Evolutionary conservation across 92 coral and sea anemone species (phyloP).

Genomic region (Parazoanthus swiftii): DNA sequence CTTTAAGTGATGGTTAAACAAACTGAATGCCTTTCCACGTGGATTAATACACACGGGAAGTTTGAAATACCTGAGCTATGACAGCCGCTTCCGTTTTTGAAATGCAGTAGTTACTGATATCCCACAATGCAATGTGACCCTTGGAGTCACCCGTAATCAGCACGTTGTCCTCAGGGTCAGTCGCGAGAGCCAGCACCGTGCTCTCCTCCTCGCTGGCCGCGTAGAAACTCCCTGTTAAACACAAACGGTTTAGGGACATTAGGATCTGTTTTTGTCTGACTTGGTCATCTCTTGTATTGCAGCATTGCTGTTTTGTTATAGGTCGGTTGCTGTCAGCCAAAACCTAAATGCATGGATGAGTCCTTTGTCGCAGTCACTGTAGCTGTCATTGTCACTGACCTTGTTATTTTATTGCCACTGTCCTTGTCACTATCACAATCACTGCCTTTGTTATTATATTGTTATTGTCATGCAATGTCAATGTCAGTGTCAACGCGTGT

Average conservation of each 20-base stretch:
- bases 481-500: not conserved
- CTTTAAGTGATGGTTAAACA: too few species aligned
- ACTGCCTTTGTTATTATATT: not conserved
- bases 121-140: slow-evolving; percentile 84
- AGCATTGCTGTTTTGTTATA: not conserved
- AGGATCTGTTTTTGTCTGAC: too few species aligned
- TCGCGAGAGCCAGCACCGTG: slow-evolving; percentile 70
- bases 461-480: not conserved
- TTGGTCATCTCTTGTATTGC: not conserved
- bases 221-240: slow-evolving; percentile 64
- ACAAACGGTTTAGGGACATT: not conserved
- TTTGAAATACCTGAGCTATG: slow-evolving; percentile 67
- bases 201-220: slow-evolving; percentile 70
- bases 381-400: too few species aligned
- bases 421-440: not conserved
- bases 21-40: too few species aligned
- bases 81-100: slow-evolving; percentile 70
- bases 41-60: not conserved
- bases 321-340: not conserved
- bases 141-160: slow-evolving; percentile 82
- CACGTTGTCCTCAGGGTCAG: slow-evolving; percentile 78
- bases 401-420: not conserved
- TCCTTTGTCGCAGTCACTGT: not conserved
- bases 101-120: slow-evolving; percentile 84
- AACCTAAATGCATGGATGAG: too few species aligned